Base-by-base conservation (phyloP, 1,140 invertebrate species). In the Cotesia chilonis region DNA sequence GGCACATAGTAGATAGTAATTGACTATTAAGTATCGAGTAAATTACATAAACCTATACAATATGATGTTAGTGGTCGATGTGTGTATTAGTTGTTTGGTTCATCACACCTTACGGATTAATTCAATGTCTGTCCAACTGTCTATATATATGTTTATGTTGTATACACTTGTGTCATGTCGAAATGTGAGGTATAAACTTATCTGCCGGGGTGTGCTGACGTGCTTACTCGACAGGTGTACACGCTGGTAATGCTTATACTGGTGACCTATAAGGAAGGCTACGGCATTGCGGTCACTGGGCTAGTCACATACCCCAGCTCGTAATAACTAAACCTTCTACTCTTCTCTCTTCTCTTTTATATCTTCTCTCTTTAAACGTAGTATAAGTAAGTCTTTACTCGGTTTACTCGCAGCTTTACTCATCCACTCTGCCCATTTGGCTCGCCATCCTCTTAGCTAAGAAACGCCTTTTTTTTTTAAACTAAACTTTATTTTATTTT, bases 231-330 rank as follows among this genome's bases (percentile, higher is more conserved):
- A 72, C 70, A 72, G 70, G 64, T 72, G 70, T 65, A 71, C 37
- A 54, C 47, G 9, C 51, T 3, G 10, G 41, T 47, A 9, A 47
- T 7, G 41, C 41, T 47, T 47, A 47, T 47, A 47, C 41, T 47
- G 41, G 41, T 71, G 70, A 66, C 52, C 61, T 54, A 71, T 41
- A 68, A 57, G 54, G 12, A 54, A 35, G 47, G 59, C 57, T 66
- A 63, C 66, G 57, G 47, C 57, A 73, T 73, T 68, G 71, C 71
- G 71, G 71, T 73, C 71, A 73, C 71, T 73, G 65, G 71, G 71
- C 59, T 73, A 68, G 41, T 47, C 41, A 47, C 41, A 47, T 47
- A 47, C 41, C 41, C 41, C 20, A 28, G 28, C 37, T 17, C 14
- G 36, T 65, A 5, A 9, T 47, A 61, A 51, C 20, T 28, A 28